These are phyloP conservation scores for Rhinella marina DNA, from an alignment of 2,797 vertebrate species.

Conservation along the genomic window DNA sequence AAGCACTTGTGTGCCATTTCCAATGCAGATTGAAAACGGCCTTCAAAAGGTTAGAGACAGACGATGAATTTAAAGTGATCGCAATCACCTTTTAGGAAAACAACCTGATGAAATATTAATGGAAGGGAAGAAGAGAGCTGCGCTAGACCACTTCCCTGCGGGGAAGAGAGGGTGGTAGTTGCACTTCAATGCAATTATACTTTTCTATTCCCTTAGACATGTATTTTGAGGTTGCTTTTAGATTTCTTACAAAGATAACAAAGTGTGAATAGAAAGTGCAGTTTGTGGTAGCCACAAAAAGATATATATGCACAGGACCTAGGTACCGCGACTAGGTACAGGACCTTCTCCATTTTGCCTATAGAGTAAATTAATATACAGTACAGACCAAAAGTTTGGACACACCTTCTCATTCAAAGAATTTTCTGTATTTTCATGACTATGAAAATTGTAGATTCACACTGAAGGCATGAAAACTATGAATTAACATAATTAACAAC, in stretches of 20 bases:
- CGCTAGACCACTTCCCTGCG: slow-evolving; percentile 63
- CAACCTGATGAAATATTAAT: slow-evolving; percentile 71
- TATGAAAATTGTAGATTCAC: too few relatives aligned
- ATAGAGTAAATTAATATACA: not conserved
- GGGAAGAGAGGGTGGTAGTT: slow-evolving; percentile 55
- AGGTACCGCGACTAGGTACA: not conserved
- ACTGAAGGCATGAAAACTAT: too few relatives aligned
- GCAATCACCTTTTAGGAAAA: slow-evolving; percentile 73
- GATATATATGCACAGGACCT: not conserved
- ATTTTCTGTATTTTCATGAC: too few relatives aligned
- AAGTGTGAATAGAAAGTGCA: not conserved
- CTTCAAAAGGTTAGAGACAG: slow-evolving; percentile 70
- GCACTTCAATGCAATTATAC: slow-evolving; percentile 51
- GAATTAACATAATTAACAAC: too few relatives aligned
- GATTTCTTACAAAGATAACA: slow-evolving; percentile 17
- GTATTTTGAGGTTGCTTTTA: slow-evolving; percentile 31
- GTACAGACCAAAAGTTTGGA: too few relatives aligned
- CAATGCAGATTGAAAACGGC: slow-evolving; percentile 64
- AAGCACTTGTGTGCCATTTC: slow-evolving; percentile 17
- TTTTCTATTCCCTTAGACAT: not conserved
- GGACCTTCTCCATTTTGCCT: not conserved
- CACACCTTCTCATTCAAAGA: too few relatives aligned
- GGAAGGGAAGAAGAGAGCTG: slow-evolving; percentile 59
- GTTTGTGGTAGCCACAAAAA: not conserved
- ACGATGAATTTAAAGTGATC: slow-evolving; percentile 73